These are phyloP conservation scores for Podargus strigoides DNA, from an alignment of 2,797 vertebrate species.

Conservation along the genomic window DNA sequence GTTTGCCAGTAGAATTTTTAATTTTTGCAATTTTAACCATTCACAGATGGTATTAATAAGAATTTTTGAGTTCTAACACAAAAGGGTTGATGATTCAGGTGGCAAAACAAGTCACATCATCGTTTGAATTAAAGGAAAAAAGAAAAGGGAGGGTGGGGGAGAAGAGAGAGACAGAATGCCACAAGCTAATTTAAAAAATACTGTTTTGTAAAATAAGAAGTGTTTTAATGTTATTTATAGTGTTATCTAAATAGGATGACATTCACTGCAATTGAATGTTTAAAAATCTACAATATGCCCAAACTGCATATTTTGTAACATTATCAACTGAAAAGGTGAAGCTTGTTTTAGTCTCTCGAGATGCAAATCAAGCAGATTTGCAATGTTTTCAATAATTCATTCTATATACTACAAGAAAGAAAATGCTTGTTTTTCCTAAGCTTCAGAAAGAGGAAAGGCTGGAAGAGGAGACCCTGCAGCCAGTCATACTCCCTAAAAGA, in stretches of 20 bases:
- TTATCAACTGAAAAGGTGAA: background rate
- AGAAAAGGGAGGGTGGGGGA: too few relatives aligned
- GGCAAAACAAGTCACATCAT: background rate
- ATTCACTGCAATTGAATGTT: background rate
- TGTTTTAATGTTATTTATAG: background rate
- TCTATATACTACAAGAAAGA: background rate
- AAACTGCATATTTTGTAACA: background rate
- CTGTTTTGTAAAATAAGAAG: background rate
- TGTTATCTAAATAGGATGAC: background rate
- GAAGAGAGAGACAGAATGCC: background rate
- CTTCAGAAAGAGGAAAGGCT: background rate
- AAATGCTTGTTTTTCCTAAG: background rate
- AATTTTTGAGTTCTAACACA: background rate
- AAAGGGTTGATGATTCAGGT: background rate
- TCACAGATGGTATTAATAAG: background rate
- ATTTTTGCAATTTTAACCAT: background rate
- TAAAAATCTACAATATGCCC: background rate
- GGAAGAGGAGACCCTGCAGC: background rate
- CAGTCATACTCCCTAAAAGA: background rate
- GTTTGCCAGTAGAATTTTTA: background rate
- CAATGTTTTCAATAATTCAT: background rate
- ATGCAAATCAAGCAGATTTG: background rate
- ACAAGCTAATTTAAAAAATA: background rate
- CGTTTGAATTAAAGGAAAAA: background rate
- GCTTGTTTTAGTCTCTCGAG: background rate